Conservation (phyloP, 2,113 vertebrate genomes). For the Ageneiosus marmoratus region DNA sequence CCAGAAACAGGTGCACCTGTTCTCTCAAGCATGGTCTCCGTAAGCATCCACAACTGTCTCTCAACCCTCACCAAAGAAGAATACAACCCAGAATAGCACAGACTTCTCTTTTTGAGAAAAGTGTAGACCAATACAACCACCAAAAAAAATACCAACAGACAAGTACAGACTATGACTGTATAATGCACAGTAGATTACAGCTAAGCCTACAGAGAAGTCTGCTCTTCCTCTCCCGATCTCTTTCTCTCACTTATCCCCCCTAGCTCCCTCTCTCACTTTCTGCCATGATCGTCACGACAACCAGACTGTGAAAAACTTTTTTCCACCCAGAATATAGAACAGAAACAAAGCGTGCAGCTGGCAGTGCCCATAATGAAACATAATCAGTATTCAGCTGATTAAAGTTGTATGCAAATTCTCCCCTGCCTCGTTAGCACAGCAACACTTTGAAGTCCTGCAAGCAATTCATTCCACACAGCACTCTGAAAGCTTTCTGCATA, state of each 20-base stretch:
- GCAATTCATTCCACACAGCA: conserved; percentile 97
- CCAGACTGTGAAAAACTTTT: conserved; percentile 88
- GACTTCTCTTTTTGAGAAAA: conserved; percentile 1
- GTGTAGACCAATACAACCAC: too few relatives aligned
- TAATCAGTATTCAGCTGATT: conserved; percentile 99
- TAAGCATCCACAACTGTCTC: conserved; percentile 50
- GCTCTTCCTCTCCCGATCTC: conserved; percentile 59
- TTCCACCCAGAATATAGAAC: conserved; percentile 85
- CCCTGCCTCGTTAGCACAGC: conserved; percentile 92
- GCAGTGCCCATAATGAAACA: conserved; percentile 98
- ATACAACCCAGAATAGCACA: conserved; percentile 12
- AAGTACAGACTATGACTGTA: conserved; percentile 60
- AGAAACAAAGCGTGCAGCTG: conserved; percentile 99
- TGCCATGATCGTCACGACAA: conserved; percentile 92
- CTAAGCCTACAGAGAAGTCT: conserved; percentile 62
- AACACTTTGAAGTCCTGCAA: conserved; percentile 99
- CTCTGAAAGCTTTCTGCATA: conserved; percentile 98
- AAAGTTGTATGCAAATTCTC: conserved; percentile 98
- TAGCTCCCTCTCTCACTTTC: conserved; percentile 71
- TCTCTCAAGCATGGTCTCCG: conserved; percentile 70
- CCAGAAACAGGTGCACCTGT: conserved; percentile 63
- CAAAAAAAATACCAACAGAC: background rate
- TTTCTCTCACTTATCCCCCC: conserved; percentile 63
- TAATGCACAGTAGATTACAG: conserved; percentile 65
- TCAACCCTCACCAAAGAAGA: background rate